Percentiles rank a stretch among this genome's conserved stretches.
Evolutionary conservation across 2,113 vertebrate species (phyloP).

Genomic region (Erythrocercus mccallii): DNA sequence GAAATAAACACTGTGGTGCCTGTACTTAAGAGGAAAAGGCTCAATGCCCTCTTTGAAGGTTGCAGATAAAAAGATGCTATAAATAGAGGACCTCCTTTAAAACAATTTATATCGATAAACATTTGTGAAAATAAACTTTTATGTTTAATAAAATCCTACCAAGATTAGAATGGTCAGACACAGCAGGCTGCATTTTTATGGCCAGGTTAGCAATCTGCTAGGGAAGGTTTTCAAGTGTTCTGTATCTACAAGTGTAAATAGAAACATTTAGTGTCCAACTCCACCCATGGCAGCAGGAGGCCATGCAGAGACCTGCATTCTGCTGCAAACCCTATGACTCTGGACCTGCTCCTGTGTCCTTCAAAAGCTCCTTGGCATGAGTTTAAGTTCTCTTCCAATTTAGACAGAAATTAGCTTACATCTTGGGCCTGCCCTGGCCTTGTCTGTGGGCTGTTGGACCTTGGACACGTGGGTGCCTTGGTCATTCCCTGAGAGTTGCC

Average conservation of each 20-base stretch:
- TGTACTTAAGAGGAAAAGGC: neutral
- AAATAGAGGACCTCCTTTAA: neutral
- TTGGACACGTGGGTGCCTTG: neutral
- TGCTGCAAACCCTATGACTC: neutral
- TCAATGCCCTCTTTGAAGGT: neutral
- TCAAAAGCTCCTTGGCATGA: neutral
- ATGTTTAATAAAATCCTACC: neutral
- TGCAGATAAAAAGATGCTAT: neutral
- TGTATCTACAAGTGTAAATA: neutral
- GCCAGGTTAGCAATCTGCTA: neutral
- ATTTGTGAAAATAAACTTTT: neutral
- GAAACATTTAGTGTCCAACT: neutral
- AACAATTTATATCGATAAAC: neutral
- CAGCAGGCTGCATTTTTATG: neutral
- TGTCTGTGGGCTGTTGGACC: fast-evolving
- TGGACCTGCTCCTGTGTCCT: neutral
- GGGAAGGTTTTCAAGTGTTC: neutral
- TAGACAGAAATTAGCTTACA: neutral
- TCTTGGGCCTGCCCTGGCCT: neutral
- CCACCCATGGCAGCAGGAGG: neutral
- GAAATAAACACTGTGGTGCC: neutral
- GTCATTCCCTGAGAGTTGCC: neutral
- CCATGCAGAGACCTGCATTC: neutral
- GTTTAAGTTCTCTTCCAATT: neutral
- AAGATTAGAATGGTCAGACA: neutral